Evolutionary conservation across 1,140 invertebrate species (phyloP), one percentile per base, ranked within the genome.

Genomic region (Listronotus bonariensis): DNA sequence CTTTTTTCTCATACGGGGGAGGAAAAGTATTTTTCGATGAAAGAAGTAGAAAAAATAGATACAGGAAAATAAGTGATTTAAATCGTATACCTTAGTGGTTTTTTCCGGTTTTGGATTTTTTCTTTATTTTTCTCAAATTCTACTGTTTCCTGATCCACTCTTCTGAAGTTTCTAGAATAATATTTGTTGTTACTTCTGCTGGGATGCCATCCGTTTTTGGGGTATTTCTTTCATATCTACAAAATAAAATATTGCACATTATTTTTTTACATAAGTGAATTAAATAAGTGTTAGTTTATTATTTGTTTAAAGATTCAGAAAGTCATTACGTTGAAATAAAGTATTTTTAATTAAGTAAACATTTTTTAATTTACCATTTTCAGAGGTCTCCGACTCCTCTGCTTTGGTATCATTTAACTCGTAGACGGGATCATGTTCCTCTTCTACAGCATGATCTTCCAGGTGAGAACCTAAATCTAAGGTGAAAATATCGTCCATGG

Each of bases 101-200:
- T 66, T 66, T 7, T 66, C 64, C 2, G 64, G 64, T 54, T 60
- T 59, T 6, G 63, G 63, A 45, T 58, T 58, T 41, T 78, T 51
- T 78, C 75, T 60, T 78, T 77, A 59, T 77, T 77, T 40, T 73
- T 74, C 54, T 78, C 76, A 66, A 76, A 76, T 7, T 74, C 68
- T 3, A 43, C 43, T 14, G 64, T 71, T 67, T 75, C 73, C 14
- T 62, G 52, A 54, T 76, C 73, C 34, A 68, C 32, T 10, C 41
- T 42, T 57, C 57, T 10, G 60, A 58, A 17, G 17, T 58, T 52
- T 68, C 57, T 9, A 34, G 40, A 40, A 56, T 36, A 51, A 62
- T 31, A 48, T 70, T 49, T 4, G 62, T 66, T 9, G 59, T 69
- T 34, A 51, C n/a, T 57, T 73, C 69, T 36, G 34, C 42, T 59